Evolutionary conservation across 2,797 vertebrate genomes (phyloP).

Genomic region (Thripadectes ignobilis): DNA sequence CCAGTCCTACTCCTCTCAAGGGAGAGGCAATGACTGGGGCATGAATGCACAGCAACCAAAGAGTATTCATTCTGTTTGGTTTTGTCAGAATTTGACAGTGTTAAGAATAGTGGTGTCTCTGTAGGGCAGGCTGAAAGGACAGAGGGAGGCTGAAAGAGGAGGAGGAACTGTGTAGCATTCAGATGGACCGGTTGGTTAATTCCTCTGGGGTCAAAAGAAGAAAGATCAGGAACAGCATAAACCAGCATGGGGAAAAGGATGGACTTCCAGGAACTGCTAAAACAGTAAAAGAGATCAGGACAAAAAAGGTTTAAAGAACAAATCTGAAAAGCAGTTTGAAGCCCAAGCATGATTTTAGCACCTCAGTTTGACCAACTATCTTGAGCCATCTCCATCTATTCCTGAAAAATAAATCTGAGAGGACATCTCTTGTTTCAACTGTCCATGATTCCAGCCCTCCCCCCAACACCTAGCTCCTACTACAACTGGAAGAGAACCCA

Average conservation of each 20-base stretch:
- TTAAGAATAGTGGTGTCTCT: neutral
- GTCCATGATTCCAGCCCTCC: neutral
- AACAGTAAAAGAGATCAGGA: neutral
- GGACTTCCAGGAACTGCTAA: neutral
- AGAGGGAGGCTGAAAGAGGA: neutral
- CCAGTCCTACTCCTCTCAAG: neutral
- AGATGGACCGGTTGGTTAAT: neutral
- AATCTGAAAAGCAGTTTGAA: neutral
- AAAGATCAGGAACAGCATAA: neutral
- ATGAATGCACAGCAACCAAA: neutral
- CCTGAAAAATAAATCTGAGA: neutral
- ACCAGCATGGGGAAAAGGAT: neutral
- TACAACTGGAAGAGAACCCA: neutral
- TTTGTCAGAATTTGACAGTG: neutral
- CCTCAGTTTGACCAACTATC: neutral
- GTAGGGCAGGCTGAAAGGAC: neutral
- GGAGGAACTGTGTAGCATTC: neutral
- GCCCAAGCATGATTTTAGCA: neutral
- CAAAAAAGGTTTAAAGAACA: neutral
- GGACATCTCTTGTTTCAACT: neutral
- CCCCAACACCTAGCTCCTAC: neutral
- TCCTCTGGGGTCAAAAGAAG: neutral
- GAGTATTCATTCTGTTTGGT: neutral
- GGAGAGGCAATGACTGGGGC: neutral
- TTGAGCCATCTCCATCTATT: neutral